These are phyloP conservation scores for Rachycentron canadum DNA, from an alignment of 2,797 vertebrate species.

Conservation along the genomic window DNA sequence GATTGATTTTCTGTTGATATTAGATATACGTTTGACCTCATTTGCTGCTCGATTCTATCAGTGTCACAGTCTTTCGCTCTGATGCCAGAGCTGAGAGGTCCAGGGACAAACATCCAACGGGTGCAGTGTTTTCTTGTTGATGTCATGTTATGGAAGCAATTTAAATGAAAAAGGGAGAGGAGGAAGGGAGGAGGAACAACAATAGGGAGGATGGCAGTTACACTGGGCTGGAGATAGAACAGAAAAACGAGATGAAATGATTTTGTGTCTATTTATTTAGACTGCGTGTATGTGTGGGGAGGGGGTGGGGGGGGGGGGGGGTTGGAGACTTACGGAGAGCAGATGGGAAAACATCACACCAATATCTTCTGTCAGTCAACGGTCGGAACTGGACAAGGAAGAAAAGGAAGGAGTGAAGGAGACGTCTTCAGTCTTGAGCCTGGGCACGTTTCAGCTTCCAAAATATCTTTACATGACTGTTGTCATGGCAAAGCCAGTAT, in stretches of 20 bases:
- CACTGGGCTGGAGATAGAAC: background rate
- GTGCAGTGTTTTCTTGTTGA: background rate
- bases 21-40: background rate
- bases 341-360: background rate
- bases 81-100: background rate
- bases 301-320: too few species aligned
- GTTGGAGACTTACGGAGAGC: too few species aligned
- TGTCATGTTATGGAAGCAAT: conserved; percentile 6
- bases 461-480: background rate
- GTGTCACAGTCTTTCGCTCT: background rate
- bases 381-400: conserved; percentile 2
- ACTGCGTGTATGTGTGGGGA: conserved; percentile 20
- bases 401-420: conserved; percentile 13
- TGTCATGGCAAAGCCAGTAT: conserved; percentile 24
- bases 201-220: background rate
- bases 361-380: conserved; percentile 16
- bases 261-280: background rate
- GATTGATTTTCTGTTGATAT: background rate
- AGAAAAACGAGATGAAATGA: too few species aligned
- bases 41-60: background rate
- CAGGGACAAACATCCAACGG: background rate
- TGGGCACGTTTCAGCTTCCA: background rate
- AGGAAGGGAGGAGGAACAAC: background rate
- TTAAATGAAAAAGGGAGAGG: conserved; percentile 3
- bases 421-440: conserved; percentile 9